These are phyloP conservation scores for Silurus lanzhouensis DNA, from an alignment of 2,797 vertebrate species.

Conservation along the genomic window DNA sequence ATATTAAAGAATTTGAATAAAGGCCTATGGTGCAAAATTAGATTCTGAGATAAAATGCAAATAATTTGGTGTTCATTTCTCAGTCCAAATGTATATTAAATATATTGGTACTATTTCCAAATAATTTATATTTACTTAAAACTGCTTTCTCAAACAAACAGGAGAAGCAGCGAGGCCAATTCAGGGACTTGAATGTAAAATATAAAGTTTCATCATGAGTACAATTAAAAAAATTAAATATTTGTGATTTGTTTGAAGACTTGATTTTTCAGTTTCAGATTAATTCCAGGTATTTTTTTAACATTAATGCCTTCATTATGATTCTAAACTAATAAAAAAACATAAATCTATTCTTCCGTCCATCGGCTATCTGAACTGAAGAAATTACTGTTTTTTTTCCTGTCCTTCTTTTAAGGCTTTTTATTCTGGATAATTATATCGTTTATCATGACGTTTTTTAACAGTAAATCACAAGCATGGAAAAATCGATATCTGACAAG, in stretches of 20 bases:
- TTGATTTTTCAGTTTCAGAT: neutral
- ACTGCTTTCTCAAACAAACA: too few relatives aligned
- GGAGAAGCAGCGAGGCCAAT: neutral
- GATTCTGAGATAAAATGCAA: neutral
- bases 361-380: neutral
- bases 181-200: neutral
- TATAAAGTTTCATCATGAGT: neutral
- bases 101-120: neutral
- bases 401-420: neutral
- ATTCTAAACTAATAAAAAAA: neutral
- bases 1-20: neutral
- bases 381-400: neutral
- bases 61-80: neutral
- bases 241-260: neutral
- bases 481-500: slow-evolving; percentile 19
- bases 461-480: neutral
- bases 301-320: neutral
- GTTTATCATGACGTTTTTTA: slow-evolving; percentile 1
- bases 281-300: neutral
- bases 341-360: too few relatives aligned
- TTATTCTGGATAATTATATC: neutral
- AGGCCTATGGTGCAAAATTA: neutral
- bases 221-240: neutral
- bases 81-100: neutral
- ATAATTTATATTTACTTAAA: neutral